These are phyloP conservation scores for Leucoraja erinaceus DNA, from an alignment of 2,113 vertebrate species.

Conservation along the genomic window DNA sequence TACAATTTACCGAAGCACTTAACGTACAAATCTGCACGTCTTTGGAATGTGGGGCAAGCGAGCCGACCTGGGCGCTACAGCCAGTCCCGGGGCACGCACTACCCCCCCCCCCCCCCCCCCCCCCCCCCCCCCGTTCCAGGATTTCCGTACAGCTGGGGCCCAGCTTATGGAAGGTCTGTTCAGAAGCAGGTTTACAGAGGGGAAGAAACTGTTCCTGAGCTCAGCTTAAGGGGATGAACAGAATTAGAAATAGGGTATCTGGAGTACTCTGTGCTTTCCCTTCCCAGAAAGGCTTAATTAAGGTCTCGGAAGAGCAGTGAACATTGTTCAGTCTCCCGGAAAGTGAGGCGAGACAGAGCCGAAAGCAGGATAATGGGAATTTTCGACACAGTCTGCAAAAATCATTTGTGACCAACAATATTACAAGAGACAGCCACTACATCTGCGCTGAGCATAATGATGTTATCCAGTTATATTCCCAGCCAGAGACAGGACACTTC, in stretches of 20 bases:
- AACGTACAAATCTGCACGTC: too few species aligned
- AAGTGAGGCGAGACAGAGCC: neutral
- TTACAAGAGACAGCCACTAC: neutral
- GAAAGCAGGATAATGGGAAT: constrained; percentile 4
- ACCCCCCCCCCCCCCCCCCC: too few species aligned
- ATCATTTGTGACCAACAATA: neutral
- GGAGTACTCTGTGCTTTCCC: neutral
- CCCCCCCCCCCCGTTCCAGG: too few species aligned
- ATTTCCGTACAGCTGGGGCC: too few species aligned
- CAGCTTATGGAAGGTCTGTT: too few species aligned
- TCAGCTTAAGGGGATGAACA: neutral
- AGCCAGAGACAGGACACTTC: neutral
- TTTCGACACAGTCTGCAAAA: constrained; percentile 17
- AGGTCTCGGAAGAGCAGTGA: neutral
- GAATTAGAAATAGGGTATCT: constrained; percentile 21
- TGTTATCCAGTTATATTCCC: neutral
- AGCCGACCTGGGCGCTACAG: too few species aligned
- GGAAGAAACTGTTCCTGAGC: neutral
- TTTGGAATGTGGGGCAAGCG: too few species aligned
- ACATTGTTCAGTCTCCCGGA: neutral
- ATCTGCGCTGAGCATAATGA: neutral
- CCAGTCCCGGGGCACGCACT: too few species aligned
- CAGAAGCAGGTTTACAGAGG: too few species aligned
- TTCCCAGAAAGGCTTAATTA: neutral
- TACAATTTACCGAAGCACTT: too few species aligned